These are phyloP conservation scores for Microtus pennsylvanicus DNA, from an alignment of 2,113 vertebrate genomes.

Conservation along the genomic window DNA sequence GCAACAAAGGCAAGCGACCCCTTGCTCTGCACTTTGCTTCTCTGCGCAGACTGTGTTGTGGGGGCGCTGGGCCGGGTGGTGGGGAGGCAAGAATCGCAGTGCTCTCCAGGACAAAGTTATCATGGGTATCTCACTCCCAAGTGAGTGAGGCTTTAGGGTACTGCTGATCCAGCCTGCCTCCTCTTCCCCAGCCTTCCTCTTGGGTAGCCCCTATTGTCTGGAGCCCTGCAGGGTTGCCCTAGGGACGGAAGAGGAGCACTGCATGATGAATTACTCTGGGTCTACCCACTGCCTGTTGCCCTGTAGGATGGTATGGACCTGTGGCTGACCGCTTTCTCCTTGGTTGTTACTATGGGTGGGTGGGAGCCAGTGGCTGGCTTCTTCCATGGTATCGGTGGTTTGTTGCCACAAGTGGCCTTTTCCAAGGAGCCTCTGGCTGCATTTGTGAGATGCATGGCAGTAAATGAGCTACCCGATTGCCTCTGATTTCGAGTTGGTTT, in stretches of 20 bases:
- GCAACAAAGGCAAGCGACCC: constrained; percentile 99
- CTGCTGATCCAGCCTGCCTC: constrained; percentile 71
- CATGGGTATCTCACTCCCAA: constrained; percentile 66
- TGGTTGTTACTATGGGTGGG: constrained; percentile 12
- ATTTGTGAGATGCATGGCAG: constrained; percentile 66
- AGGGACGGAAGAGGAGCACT: constrained; percentile 54
- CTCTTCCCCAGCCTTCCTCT: constrained; percentile 70
- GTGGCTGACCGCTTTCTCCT: constrained; percentile 48
- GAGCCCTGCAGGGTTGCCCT: constrained; percentile 32
- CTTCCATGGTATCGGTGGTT: not conserved
- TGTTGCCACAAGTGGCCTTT: constrained; percentile 34
- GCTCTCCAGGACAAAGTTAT: constrained; percentile 58
- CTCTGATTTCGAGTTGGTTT: constrained; percentile 66
- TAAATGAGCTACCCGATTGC: constrained; percentile 59
- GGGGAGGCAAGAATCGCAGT: constrained; percentile 78
- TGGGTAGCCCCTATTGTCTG: constrained; percentile 46
- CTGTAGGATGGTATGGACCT: constrained; percentile 53
- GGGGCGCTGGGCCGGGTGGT: constrained; percentile 81
- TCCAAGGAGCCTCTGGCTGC: constrained; percentile 54
- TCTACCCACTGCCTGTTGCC: constrained; percentile 51
- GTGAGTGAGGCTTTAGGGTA: constrained; percentile 49
- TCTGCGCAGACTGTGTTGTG: constrained; percentile 86
- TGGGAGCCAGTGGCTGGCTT: constrained; percentile 34
- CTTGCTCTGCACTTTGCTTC: constrained; percentile 91
- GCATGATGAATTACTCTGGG: constrained; percentile 57